Evolutionary conservation across 1,140 invertebrate species (phyloP), one percentile per base, ranked within the genome.

Genomic region (Cyclargus thomasi): DNA sequence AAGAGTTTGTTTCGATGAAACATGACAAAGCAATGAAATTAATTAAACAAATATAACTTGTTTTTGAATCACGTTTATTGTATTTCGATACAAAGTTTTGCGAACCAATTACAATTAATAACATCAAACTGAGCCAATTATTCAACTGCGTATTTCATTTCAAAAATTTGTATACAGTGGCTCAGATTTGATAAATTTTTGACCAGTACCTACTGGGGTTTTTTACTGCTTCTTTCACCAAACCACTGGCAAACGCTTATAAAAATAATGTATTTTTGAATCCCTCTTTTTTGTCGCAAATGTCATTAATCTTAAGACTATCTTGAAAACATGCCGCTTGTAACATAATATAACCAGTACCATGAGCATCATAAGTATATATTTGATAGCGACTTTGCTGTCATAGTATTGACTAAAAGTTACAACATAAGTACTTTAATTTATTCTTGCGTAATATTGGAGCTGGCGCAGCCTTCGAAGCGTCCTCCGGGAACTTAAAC

Each of bases 401-500:
- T 29, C 29, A 1, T 29, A n/a, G n/a, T n/a, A 29, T 29, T 29
- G 5, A 29, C 29, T 29, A 29, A 4, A 0, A 29, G n/a, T 8
- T 23, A 23, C 23, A 2, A 23, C 23, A 29, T 29, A 0, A 8
- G 1, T 4, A 29, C 2, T 29, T 7, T 47, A 8, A 47, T 16
- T 47, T 47, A 11, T 11, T 47, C 39, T 3, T 11, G n/a, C 21
- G 20, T 59, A 59, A 59, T 2, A 59, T 20, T 21, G 10, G 17
- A 59, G 17, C 18, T 59, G 14, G 39, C 65, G 59, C 55, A n/a
- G 22, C 39, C 20, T 65, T 62, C 64, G n/a, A 8, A 39, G 62
- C 55, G 53, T 62, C 29, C 57, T 35, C 17, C 23, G 62, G 57
- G 67, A 65, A 53, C 62, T 64, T 53, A 23, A 72, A 74, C 64